Evolutionary conservation across 2,888 invertebrate species (phyloP).

Genomic region (Branchellion lobata): DNA sequence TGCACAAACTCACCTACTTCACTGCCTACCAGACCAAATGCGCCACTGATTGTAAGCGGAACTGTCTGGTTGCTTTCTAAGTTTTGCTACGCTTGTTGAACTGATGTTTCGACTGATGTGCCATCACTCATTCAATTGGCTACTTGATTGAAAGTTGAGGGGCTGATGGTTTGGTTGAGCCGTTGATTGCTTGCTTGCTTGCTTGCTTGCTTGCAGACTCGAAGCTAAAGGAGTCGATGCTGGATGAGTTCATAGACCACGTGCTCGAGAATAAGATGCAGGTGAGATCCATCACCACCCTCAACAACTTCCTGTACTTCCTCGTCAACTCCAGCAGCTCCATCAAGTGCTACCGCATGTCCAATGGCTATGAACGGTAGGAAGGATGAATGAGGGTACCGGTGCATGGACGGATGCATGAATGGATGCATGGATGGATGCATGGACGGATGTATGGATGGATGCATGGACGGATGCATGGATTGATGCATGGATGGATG

Average conservation of each 20-base stretch:
- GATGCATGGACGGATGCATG: too few species aligned
- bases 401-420: too few species aligned
- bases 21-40: neutral
- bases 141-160: too few species aligned
- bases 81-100: neutral
- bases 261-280: slow-evolving; percentile 4
- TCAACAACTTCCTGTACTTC: slow-evolving; percentile 22
- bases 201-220: neutral
- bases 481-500: too few species aligned
- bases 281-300: slow-evolving; percentile 25
- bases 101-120: too few species aligned
- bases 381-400: neutral
- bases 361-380: neutral
- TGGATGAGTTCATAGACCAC: neutral
- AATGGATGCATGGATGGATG: too few species aligned
- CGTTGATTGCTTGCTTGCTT: too few species aligned
- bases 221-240: neutral
- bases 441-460: too few species aligned
- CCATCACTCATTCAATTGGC: too few species aligned
- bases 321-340: slow-evolving; percentile 30
- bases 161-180: too few species aligned
- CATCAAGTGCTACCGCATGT: slow-evolving; percentile 32
- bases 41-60: too few species aligned
- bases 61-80: too few species aligned
- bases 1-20: neutral